Evolutionary conservation across 2,888 invertebrate genomes (phyloP).

Genomic region (Bellardia pandia): DNA sequence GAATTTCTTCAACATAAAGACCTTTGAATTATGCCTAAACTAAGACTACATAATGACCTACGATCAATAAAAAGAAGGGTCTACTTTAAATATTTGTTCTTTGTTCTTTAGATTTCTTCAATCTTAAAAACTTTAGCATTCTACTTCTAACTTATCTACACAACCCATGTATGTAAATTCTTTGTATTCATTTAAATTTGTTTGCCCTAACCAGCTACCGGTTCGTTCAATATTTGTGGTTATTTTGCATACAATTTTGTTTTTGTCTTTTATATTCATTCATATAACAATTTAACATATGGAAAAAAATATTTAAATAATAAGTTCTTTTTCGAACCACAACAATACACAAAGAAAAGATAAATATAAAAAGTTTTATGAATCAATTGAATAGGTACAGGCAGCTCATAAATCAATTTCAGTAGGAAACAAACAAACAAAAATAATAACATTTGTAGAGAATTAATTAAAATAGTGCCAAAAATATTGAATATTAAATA

Average conservation of each 20-base stretch:
- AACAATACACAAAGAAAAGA: not conserved
- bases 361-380: not conserved
- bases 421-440: not conserved
- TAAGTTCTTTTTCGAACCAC: conserved; percentile 12
- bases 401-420: not conserved
- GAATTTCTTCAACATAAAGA: too few species aligned
- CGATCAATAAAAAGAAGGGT: too few species aligned
- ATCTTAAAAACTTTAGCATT: too few species aligned
- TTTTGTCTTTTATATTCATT: conserved; percentile 25
- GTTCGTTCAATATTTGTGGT: conserved; percentile 2
- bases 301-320: conserved; percentile 16
- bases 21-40: too few species aligned
- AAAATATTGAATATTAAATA: conserved; percentile 2
- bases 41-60: too few species aligned
- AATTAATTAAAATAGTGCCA: not conserved
- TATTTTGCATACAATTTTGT: conserved; percentile 3
- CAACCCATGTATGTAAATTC: not conserved
- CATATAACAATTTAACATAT: conserved; percentile 32
- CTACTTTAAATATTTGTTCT: too few species aligned
- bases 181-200: not conserved
- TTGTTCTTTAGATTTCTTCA: too few species aligned
- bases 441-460: not conserved
- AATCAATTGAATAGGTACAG: not conserved
- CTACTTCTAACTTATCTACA: too few species aligned
- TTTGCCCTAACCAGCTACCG: conserved; percentile 9